These are phyloP conservation scores for Apodemia duryi DNA, from an alignment of 2,888 invertebrate species.

Conservation along the genomic window DNA sequence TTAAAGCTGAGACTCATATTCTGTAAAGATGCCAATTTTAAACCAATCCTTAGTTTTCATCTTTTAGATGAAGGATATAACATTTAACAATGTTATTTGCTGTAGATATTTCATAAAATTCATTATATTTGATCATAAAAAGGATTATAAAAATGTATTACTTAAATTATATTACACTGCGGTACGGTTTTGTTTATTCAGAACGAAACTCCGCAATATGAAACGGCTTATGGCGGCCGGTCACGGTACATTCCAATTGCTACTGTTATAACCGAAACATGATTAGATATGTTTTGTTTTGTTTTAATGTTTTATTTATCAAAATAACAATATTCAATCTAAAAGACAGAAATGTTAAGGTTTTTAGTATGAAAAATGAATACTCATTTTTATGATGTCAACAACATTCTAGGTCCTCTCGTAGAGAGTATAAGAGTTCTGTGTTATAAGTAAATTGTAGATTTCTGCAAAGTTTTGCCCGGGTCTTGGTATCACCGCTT, in stretches of 20 bases:
- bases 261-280: constrained; percentile 8
- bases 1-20: too few species aligned
- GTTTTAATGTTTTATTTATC: constrained; percentile 1
- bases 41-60: too few species aligned
- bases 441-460: too few species aligned
- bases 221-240: constrained; percentile 5
- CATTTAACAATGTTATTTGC: too few species aligned
- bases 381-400: too few species aligned
- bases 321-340: background rate
- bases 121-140: background rate
- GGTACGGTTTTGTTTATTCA: constrained; percentile 10
- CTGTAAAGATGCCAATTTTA: too few species aligned
- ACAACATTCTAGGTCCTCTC: too few species aligned
- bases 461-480: too few species aligned
- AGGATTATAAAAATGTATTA: constrained; percentile 1
- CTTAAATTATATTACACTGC: constrained; percentile 5
- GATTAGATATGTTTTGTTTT: constrained; percentile 4
- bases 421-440: too few species aligned
- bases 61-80: too few species aligned
- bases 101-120: background rate
- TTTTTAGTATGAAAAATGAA: too few species aligned
- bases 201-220: constrained; percentile 10
- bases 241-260: constrained; percentile 13
- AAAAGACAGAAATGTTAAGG: background rate
- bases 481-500: too few species aligned